These are phyloP conservation scores for Beris chalybata DNA, from an alignment of 2,888 invertebrate genomes.

Conservation along the genomic window DNA sequence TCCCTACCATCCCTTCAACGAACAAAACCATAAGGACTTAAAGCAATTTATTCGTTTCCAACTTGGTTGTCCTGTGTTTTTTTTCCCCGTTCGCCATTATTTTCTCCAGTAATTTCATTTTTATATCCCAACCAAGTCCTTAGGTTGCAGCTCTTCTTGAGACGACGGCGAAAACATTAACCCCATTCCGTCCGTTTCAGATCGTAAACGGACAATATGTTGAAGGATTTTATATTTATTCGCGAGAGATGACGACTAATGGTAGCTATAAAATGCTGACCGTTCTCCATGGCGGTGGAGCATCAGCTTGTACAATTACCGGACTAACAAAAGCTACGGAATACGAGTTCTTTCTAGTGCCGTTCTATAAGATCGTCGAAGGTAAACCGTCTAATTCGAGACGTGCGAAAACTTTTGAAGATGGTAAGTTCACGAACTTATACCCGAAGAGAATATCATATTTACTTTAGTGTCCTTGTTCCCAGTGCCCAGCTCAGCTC, in stretches of 20 bases:
- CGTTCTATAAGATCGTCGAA: conserved; percentile 85
- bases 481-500: conserved; percentile 80
- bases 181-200: conserved; percentile 42
- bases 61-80: neutral
- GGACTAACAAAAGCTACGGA: conserved; percentile 81
- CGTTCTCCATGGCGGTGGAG: conserved; percentile 76
- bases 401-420: conserved; percentile 80
- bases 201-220: conserved; percentile 74
- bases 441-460: conserved; percentile 9
- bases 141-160: neutral
- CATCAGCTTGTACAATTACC: conserved; percentile 76
- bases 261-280: conserved; percentile 73
- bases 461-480: conserved; percentile 43
- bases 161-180: conserved; percentile 2
- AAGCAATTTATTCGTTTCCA: conserved; percentile 27
- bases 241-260: conserved; percentile 60
- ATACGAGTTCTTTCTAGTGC: conserved; percentile 91
- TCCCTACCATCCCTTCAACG: neutral
- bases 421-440: conserved; percentile 65
- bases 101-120: conserved; percentile 24
- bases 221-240: conserved; percentile 81
- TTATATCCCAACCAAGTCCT: conserved; percentile 21
- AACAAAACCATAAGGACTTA: conserved; percentile 28
- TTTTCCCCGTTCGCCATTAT: neutral
- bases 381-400: conserved; percentile 87